Base-by-base conservation (phyloP, 2,797 vertebrate species). In the Fistularia commersonii region DNA sequence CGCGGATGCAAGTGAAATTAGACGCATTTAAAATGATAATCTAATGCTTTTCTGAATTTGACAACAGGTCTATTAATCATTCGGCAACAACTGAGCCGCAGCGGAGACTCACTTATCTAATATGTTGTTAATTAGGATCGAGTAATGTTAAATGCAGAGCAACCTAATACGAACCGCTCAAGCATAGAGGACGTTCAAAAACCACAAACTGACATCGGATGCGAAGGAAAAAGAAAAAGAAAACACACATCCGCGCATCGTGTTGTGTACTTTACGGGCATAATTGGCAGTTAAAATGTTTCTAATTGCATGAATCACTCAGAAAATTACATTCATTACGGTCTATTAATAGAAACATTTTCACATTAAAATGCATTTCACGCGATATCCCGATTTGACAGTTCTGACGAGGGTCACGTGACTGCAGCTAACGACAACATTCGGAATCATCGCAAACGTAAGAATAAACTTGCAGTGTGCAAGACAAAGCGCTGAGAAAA, bases 221-320 rank as follows among this genome's bases (percentile, higher is more conserved):
- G 32, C n/a, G 56, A 55, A 41, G 36, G 37, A 62, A 46, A n/a
- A 50, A n/a, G 36, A 42, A 64, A 57, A 48, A 40, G 15, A 54
- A 74, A 41, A 44, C 33, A 9, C 44, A 14, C 47, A 53, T 45
- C 59, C 47, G 7, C 50, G 36, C 60, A 7, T 31, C 9, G 53
- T 47, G 52, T 14, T 44, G 66, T 39, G 64, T n/a, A n/a, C 45
- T 71, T 48, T 57, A 46, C 56, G 66, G 71, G 71, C 74, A 81
- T 81, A 54, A 80, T 80, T 78, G 75, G 72, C 69, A 57, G 72
- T 62, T 72, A 73, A 77, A 84, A 77, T 14, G 61, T 45, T 69
- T 80, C 60, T 74, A 77, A 84, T 78, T 79, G 65, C 77, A 66
- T 52, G 70, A 81, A 81, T 80, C 79, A 69, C 65, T 81, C 64